phyloP scores from a whole-genome alignment of 92 coral and sea anemone genomes.

The Heteractis magnifica region DNA sequence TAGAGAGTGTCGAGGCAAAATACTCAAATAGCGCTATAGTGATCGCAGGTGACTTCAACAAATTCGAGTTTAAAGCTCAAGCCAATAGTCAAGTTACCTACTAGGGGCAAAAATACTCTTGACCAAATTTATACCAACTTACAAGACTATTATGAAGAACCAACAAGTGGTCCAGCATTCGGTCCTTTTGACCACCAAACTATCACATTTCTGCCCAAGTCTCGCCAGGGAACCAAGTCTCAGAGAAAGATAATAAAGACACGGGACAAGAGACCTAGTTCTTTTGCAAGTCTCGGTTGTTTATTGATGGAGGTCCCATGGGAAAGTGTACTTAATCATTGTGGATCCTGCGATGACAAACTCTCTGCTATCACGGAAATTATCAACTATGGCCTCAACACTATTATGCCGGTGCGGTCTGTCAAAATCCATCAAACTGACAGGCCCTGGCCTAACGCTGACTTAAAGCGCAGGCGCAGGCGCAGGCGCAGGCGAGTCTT shows the following conservation, averaged over 20 bases:
- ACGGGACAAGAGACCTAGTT: neutral
- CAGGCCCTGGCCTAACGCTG: slow-evolving; percentile 46
- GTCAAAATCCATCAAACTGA: slow-evolving; percentile 37
- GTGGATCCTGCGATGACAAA: neutral
- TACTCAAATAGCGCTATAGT: too few species aligned
- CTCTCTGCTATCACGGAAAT: neutral
- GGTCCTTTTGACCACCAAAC: too few species aligned
- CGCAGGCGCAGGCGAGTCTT: too few species aligned
- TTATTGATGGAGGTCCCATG: neutral
- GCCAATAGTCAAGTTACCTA: too few species aligned
- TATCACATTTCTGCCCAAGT: too few species aligned
- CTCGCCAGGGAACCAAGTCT: neutral
- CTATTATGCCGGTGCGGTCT: slow-evolving; percentile 45
- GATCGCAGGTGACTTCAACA: too few species aligned
- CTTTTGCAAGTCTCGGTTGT: neutral
- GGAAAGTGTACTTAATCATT: neutral
- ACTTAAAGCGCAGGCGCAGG: slow-evolving; percentile 53
- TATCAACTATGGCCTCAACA: neutral
- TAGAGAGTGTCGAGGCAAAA: too few species aligned
- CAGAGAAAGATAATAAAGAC: neutral
- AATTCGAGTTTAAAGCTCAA: too few species aligned
- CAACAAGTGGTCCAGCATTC: too few species aligned
- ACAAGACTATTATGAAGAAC: too few species aligned
- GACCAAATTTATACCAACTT: too few species aligned
- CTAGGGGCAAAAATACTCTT: too few species aligned